Evolutionary conservation across 92 coral and sea anemone genomes (phyloP).

Genomic region (Virgularia gustaviana): DNA sequence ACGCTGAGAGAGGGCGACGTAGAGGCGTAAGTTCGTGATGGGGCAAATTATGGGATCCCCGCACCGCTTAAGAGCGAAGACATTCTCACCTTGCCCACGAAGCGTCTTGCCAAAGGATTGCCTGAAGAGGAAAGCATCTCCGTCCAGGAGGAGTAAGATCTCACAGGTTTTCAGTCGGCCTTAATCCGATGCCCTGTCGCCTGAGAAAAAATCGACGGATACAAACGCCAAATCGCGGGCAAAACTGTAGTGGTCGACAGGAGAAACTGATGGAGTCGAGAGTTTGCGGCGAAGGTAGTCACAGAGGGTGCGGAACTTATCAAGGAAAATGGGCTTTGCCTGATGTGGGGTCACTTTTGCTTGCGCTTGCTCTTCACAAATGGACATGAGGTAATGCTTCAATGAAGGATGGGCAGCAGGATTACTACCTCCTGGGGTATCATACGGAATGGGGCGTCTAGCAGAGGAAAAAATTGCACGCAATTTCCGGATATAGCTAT

Average conservation of each 20-base stretch:
- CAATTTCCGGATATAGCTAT: constrained; percentile 36
- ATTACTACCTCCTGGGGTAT: background rate
- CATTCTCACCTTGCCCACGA: constrained; percentile 35
- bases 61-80: constrained; percentile 34
- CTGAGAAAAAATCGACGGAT: constrained; percentile 41
- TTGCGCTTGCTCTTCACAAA: constrained; percentile 54
- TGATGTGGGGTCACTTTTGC: constrained; percentile 47
- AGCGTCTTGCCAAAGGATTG: constrained; percentile 60
- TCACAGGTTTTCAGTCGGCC: constrained; percentile 33
- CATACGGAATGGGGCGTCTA: too few relatives aligned
- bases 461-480: constrained; percentile 3
- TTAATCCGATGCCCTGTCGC: constrained; percentile 47
- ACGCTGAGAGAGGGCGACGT: constrained; percentile 37
- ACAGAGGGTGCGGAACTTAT: constrained; percentile 44
- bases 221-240: constrained; percentile 56
- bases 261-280: constrained; percentile 23
- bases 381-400: constrained; percentile 22
- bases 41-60: constrained; percentile 27
- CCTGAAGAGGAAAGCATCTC: constrained; percentile 24
- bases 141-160: constrained; percentile 16
- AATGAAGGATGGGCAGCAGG: constrained; percentile 48
- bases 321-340: constrained; percentile 56
- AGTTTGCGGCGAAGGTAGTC: constrained; percentile 1
- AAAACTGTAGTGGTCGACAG: constrained; percentile 32
- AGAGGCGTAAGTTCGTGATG: constrained; percentile 38